phyloP scores from a whole-genome alignment of 2,113 vertebrate species.

The Entelurus aequoreus region DNA sequence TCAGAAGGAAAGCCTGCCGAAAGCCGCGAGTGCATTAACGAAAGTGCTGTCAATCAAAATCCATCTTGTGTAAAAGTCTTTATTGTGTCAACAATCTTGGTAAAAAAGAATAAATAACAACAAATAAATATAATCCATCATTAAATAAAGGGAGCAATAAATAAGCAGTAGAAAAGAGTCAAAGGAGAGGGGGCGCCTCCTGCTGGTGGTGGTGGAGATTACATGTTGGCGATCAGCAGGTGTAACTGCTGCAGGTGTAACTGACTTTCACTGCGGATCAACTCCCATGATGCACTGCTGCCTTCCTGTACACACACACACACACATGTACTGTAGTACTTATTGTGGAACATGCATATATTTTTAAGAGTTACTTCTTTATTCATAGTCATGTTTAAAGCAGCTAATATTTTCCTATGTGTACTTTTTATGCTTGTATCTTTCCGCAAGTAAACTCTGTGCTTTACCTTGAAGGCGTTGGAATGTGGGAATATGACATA shows the following conservation, averaged over 20 bases:
- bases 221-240: background rate
- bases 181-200: background rate
- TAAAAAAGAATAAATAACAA: background rate
- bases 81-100: background rate
- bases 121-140: background rate
- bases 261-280: constrained; percentile 1
- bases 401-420: no score
- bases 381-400: no score
- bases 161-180: background rate
- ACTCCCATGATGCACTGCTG: background rate
- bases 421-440: no score
- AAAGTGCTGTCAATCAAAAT: no score
- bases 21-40: no score
- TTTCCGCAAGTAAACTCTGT: no score
- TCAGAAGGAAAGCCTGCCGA: no score
- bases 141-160: background rate
- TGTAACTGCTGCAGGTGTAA: background rate
- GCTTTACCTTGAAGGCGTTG: no score
- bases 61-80: background rate
- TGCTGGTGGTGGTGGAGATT: background rate
- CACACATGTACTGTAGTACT: no score
- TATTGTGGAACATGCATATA: no score
- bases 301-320: background rate
- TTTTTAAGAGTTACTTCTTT: no score
- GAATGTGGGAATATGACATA: no score